Evolutionary conservation across 2,888 invertebrate genomes (phyloP), one percentile per base, ranked within the genome.

Genomic region (Sesia bembeciformis): DNA sequence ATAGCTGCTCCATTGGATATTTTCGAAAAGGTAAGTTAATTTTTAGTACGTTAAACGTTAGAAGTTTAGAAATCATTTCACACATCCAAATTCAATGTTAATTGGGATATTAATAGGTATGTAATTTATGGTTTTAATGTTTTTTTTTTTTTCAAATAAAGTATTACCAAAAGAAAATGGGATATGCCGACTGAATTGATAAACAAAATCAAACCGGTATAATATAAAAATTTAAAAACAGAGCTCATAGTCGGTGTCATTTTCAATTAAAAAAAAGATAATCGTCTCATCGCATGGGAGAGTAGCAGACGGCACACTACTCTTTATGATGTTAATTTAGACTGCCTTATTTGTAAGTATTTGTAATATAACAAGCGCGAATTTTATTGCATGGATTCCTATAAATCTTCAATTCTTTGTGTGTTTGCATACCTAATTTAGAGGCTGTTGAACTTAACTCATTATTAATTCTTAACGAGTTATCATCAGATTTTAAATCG

Each of bases 251-350:
- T 68, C 67, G 74, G 77, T 87, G 86, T 85, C 85, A 87, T 87
- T 87, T 84, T 69, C 70, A 75, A 75, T 78, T 70, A 69, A 76
- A 81, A 81, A 52, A 81, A 81, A 71, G 72, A 81, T 76, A 72
- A 73, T 52, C 39, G 40, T 40, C 39, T 40, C 8, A 40, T 52
- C 52, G 52, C 40, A 8, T 7, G 40, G 40, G 23, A 5, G 8
- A 46, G 46, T 8, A 4, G 46, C 46, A 8, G 46, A 8, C 46
- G 46, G 46, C n/a, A 46, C n/a, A 8, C 46, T 46, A 46, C n/a
- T 46, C 46, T 46, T 46, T 46, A 46, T 46, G n/a, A 46, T 23
- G 8, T 46, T 7, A 7, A 23, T n/a, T 6, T 41, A 5, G n/a
- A 46, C 46, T 46, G n/a, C 8, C 46, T 8, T 8, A 8, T 4